Base-by-base conservation (phyloP, 1,140 invertebrate species). In the Drosophila elegans region DNA sequence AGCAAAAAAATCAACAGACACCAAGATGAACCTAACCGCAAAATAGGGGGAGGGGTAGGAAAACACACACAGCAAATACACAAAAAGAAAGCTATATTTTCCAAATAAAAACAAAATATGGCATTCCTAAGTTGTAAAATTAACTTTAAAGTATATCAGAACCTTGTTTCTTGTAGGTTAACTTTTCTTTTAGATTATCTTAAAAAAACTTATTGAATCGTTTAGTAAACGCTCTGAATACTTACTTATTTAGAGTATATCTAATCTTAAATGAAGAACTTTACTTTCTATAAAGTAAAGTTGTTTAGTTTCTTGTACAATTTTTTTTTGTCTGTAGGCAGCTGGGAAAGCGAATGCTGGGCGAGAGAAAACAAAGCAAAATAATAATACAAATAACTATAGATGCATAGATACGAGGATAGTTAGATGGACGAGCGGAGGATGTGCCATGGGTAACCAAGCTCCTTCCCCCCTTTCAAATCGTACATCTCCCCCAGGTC, bases 301-400 rank as follows among this genome's bases (percentile, higher is more conserved):
- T 32, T 0, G 7, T 0, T 5, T 5, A 32, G 5, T 13, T n/a
- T 49, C 12, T 11, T 4, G 4, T 10, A 10, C 29, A 9, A 16
- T 66, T 66, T 66, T 66, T 44, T 3, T 13, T 38, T 10, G 3
- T 10, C 51, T 27, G 44, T 44, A 53, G 48, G 45, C 73, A 67
- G 52, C 73, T 62, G 59, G 60, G 60, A 57, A 73, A 66, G 45
- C 60, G 57, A 45, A 74, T 38, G 45, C 74, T 16, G 48, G 41
- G 29, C 38, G 44, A 54, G 44, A 44, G 61, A 72, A 83, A 80
- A 89, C 83, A 83, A 88, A 64, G 79, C 56, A 89, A 83, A 86
- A 86, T 86, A 86, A 86, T 86, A 86, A 86, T 86, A 86, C 83
- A 86, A 86, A 86, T 86, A 86, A 86, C 79, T 88, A 86, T 79